Conservation (phyloP, 2,113 vertebrate genomes). For the Cyphomyrus plagiostoma region DNA sequence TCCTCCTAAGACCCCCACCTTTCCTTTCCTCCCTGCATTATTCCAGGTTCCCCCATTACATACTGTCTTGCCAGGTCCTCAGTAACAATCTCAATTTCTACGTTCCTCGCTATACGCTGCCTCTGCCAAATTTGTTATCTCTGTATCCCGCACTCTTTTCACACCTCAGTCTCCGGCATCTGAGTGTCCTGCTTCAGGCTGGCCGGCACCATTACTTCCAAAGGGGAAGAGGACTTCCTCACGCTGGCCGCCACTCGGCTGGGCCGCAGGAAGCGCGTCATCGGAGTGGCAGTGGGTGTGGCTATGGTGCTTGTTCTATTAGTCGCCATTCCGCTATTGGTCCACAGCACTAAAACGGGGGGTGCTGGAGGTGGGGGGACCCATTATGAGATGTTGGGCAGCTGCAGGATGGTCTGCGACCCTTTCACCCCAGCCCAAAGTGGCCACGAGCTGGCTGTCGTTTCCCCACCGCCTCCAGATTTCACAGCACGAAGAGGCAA, state of each 20-base stretch:
- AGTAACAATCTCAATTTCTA: background rate
- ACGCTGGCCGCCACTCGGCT: constrained; percentile 88
- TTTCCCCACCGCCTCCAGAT: constrained; percentile 70
- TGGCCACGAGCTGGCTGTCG: constrained; percentile 66
- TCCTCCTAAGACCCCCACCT: background rate
- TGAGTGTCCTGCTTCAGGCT: constrained; percentile 49
- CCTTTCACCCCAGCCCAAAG: constrained; percentile 69
- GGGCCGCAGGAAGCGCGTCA: constrained; percentile 85
- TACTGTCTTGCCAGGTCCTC: background rate
- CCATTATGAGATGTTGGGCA: constrained; percentile 82
- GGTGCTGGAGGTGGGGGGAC: constrained; percentile 59
- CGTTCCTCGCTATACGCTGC: background rate
- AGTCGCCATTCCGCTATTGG: constrained; percentile 87
- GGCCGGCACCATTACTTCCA: constrained; percentile 80
- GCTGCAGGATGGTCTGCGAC: constrained; percentile 87
- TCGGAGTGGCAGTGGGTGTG: constrained; percentile 84
- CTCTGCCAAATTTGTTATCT: background rate
- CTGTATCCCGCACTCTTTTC: constrained; percentile 17
- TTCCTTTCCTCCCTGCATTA: background rate
- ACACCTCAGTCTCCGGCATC: constrained; percentile 35
- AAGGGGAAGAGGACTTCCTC: constrained; percentile 88
- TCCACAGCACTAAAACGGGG: constrained; percentile 78
- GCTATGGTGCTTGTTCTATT: constrained; percentile 89
- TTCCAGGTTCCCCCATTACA: constrained; percentile 2
- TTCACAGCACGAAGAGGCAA: constrained; percentile 76